Base-by-base conservation (phyloP, 2,888 invertebrate genomes). In the Shargacucullia verbasci region DNA sequence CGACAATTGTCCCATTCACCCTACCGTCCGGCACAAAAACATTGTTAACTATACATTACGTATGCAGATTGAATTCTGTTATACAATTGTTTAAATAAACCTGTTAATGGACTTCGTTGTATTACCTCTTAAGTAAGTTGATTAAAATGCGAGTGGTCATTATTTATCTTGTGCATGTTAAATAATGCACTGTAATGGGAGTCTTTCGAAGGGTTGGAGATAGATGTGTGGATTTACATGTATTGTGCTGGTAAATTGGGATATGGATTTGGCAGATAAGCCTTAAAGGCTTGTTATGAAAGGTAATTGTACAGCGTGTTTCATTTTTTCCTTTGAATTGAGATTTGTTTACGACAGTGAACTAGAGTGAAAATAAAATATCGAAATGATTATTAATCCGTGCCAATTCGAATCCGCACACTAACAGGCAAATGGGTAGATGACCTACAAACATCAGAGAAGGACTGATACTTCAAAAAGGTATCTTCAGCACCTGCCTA, bases 61-160 rank as follows among this genome's bases (percentile, higher is more conserved):
- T 85, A 92, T 92, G 92, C 87, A 92, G 87, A 92, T 92, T 90
- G 87, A 70, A 82, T 84, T 80, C 68, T 75, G 78, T 82, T 80
- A 77, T 80, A 79, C 76, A 75, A 87, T 87, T 87, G 86, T 88
- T 78, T 72, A 73, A 76, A 71, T 73, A 75, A 75, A 75, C 69
- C 73, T 45, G 53, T 46, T 69, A 76, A 77, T 77, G 73, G 76
- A 76, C 58, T 68, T 76, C 59, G 50, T 45, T 60, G 50, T 58
- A 65, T 76, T 63, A 73, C 66, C 72, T 74, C 65, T 77, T 70
- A 73, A 62, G 60, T 75, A 74, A 73, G 74, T 79, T 70, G 76
- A 81, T 79, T 80, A 78, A 73, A 78, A 59, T 52, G 57, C n/a
- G 64, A 64, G 44, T 68, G 66, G 72, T 62, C 71, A 73, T 73